phyloP scores from a whole-genome alignment of 2,797 vertebrate species.

The Lacerta bilineata region DNA sequence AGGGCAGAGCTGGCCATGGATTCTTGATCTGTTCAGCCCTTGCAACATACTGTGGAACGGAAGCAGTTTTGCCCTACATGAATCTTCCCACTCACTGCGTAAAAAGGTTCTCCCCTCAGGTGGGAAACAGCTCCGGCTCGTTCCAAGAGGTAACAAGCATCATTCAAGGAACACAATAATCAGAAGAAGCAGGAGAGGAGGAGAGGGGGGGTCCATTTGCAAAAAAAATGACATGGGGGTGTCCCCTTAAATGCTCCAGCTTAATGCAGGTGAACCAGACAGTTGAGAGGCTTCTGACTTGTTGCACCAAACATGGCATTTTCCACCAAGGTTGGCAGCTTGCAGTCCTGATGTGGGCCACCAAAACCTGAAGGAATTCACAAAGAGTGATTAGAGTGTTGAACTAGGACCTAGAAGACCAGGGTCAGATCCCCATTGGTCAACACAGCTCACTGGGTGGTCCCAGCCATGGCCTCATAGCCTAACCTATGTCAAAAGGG shows the following conservation, averaged over 20 bases:
- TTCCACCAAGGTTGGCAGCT: not conserved
- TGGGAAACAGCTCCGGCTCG: not conserved
- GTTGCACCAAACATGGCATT: not conserved
- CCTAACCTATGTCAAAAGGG: too few species aligned
- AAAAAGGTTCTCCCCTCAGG: not conserved
- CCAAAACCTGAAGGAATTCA: too few species aligned
- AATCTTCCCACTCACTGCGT: not conserved
- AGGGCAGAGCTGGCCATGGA: too few species aligned
- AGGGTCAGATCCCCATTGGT: too few species aligned
- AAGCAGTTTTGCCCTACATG: not conserved
- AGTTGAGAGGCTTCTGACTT: slow-evolving; percentile 13
- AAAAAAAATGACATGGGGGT: not conserved
- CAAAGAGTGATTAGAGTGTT: too few species aligned
- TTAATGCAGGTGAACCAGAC: not conserved
- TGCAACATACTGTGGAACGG: not conserved
- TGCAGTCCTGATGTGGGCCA: too few species aligned
- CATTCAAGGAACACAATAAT: not conserved
- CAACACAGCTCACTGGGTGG: too few species aligned
- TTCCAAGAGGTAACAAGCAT: not conserved
- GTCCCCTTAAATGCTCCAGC: slow-evolving; percentile 30
- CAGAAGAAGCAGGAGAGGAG: not conserved
- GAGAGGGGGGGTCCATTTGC: not conserved
- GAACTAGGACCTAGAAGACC: too few species aligned
- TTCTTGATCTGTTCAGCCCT: too few species aligned
- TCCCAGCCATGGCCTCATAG: too few species aligned